These are phyloP conservation scores for Acinonyx jubatus DNA, from an alignment of 2,113 vertebrate species.

Conservation along the genomic window DNA sequence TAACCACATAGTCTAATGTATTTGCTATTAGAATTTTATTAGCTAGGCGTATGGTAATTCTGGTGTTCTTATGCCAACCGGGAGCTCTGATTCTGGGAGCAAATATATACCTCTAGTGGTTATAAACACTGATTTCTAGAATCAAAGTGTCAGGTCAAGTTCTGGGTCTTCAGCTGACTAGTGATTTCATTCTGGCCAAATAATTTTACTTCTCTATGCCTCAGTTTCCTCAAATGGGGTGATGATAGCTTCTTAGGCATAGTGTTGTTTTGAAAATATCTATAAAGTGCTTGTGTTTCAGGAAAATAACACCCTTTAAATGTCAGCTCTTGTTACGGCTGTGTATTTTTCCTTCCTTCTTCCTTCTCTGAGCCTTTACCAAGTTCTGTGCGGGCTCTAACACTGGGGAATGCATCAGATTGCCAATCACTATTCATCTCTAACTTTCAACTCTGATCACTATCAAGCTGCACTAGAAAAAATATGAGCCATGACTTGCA, in stretches of 20 bases:
- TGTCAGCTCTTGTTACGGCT: not conserved
- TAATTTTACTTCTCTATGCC: not conserved
- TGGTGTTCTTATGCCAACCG: not conserved
- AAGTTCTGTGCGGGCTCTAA: not conserved
- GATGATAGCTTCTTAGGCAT: not conserved
- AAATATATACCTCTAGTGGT: not conserved
- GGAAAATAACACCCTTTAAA: not conserved
- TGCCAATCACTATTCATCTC: not conserved
- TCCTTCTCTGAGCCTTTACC: not conserved
- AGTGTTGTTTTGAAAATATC: conserved; percentile 9
- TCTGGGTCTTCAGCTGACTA: not conserved
- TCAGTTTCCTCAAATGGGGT: not conserved
- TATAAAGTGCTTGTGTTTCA: not conserved
- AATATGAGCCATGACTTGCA: not conserved
- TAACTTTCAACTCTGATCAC: not conserved
- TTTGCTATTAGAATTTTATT: not conserved
- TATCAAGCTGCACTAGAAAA: conserved; percentile 36
- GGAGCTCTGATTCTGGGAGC: not conserved
- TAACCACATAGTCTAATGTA: not conserved
- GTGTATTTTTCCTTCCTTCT: not conserved
- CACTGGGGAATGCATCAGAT: not conserved
- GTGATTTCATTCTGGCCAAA: not conserved
- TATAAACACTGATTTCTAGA: not conserved
- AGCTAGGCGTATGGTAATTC: not conserved
- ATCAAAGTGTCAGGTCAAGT: not conserved